Base-by-base conservation (phyloP, 2,888 invertebrate genomes). In the Acrobasis repandana region DNA sequence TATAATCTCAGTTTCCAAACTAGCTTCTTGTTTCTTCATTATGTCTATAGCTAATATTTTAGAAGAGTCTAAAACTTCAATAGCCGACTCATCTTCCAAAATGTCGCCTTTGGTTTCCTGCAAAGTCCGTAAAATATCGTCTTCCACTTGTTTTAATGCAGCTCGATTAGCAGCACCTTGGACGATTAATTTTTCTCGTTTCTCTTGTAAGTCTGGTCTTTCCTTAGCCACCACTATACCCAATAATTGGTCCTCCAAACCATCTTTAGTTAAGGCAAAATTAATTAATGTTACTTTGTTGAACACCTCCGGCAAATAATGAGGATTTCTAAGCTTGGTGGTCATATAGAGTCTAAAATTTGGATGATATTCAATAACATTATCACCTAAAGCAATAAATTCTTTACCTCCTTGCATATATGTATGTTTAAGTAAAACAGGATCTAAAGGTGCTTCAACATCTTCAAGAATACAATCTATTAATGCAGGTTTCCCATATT, bases 11-110 rank as follows among this genome's bases (percentile, higher is more conserved):
- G 96, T 97, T 82, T 96, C 95, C 69, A 95, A 93, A 46, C 96
- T 95, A 66, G 95, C 94, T 86, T 94, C 94, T 86, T 97, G 96
- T 81, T 98, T 98, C 68, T 95, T 95, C 67, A 94, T 94, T 64
- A 98, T 98, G 75, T 97, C 97, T 62, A 94, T 94, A 0, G 98
- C 96, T 46, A 98, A 88, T 9, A 93, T 84, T 87, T 98, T 98
- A 0, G 98, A 97, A 4, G 96, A 96, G 80, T 97, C 97, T 52
- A 98, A 90, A 64, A 97, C 96, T 81, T 96, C 94, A 69, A 98
- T 97, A 3, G 98, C 98, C 4, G 94, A 94, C 88, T 98, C 98
- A 82, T 98, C 97, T 88, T 98, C 98, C 65, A 98, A 92, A 77
- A 98, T 97, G 80, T 97, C 97, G 2, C 97, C 97, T 80, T 97